A percentile compares a stretch with the other conserved stretches of the same genome.
Conservation (phyloP, 2,888 invertebrate genomes). For the Plemyria rubiginata region DNA sequence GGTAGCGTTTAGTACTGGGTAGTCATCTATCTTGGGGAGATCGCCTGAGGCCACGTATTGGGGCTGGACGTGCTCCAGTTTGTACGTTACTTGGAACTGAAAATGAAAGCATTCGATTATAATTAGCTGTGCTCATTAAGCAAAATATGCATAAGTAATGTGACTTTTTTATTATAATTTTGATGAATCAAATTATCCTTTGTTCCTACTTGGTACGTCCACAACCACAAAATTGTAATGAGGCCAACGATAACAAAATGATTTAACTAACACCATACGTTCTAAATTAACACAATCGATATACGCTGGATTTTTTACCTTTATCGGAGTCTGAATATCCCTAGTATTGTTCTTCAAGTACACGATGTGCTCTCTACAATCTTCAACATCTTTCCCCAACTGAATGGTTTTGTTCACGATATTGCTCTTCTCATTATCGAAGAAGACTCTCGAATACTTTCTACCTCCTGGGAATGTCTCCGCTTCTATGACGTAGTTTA, state of each 20-base stretch:
- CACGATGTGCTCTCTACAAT: constrained; percentile 91
- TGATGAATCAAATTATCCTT: too few relatives aligned
- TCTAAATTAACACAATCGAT: too few relatives aligned
- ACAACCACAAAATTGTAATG: too few relatives aligned
- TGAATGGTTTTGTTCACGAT: constrained; percentile 86
- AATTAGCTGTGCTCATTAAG: neutral
- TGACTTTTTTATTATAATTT: too few relatives aligned
- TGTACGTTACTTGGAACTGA: constrained; percentile 93
- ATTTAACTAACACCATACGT: too few relatives aligned
- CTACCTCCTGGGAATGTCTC: constrained; percentile 90
- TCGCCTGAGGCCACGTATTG: constrained; percentile 76
- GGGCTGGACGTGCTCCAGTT: constrained; percentile 89
- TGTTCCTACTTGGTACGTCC: too few relatives aligned
- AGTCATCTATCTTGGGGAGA: constrained; percentile 89
- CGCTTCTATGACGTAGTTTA: constrained; percentile 92
- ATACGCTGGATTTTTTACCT: too few relatives aligned
- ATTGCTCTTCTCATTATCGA: constrained; percentile 86
- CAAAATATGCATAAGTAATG: too few relatives aligned
- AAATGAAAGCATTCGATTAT: neutral
- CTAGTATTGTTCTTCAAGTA: constrained; percentile 94
- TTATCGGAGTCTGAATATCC: constrained; percentile 95
- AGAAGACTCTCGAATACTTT: constrained; percentile 93
- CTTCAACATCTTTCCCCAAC: constrained; percentile 84
- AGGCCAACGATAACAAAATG: too few relatives aligned
- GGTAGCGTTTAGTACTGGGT: constrained; percentile 95